phyloP scores from a whole-genome alignment of 2,888 invertebrate species.

The Brachypalpus laphriformis region DNA sequence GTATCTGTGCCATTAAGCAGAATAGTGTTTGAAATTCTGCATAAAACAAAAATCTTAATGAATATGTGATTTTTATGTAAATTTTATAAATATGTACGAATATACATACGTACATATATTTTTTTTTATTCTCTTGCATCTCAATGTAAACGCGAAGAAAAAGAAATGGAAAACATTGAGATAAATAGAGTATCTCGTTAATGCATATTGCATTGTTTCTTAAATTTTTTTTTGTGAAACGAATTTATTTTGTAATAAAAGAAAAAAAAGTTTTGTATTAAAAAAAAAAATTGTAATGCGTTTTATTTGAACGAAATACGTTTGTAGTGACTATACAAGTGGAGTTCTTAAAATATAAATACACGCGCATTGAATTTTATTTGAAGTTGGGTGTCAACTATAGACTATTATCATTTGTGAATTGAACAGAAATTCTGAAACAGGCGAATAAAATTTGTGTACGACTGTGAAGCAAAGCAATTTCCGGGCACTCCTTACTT shows the following conservation, averaged over 20 bases:
- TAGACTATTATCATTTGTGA: no score
- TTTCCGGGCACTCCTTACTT: no score
- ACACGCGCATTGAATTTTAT: no score
- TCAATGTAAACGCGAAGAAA: constrained; percentile 3
- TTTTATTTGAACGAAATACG: no score
- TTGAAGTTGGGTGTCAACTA: no score
- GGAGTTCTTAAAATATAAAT: no score
- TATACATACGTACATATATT: background rate
- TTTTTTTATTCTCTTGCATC: constrained; percentile 31
- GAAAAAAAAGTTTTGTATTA: constrained; percentile 9
- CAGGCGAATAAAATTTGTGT: no score
- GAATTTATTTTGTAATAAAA: constrained; percentile 40
- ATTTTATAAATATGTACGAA: no score
- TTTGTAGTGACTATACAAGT: no score
- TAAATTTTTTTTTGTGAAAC: constrained; percentile 46
- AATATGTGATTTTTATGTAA: constrained; percentile 50
- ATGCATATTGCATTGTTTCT: constrained; percentile 69
- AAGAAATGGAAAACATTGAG: background rate
- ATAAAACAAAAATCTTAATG: constrained; percentile 16
- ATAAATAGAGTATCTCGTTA: constrained; percentile 10
- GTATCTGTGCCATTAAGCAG: constrained; percentile 28
- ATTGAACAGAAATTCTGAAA: no score
- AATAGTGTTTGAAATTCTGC: background rate
- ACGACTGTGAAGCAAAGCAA: no score
- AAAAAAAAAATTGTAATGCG: no score